Evolutionary conservation across 2,888 invertebrate species (phyloP), one percentile per base, ranked within the genome.

Genomic region (Steromphala cineraria): DNA sequence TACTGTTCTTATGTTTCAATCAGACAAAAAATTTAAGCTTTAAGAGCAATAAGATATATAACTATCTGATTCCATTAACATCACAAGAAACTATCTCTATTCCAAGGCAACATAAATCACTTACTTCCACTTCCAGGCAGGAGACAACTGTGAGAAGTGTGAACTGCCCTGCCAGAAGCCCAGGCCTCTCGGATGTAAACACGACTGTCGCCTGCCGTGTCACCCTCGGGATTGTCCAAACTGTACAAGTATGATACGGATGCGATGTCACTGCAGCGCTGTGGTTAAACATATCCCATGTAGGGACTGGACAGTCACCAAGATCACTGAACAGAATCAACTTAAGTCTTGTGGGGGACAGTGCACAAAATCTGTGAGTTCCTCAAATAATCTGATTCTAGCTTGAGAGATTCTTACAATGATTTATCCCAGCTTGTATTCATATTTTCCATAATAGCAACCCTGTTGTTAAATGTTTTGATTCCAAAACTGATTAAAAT

Each of bases 231-330:
- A 88, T 0, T 98, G 98, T 90, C 95, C 95, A 0, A 95, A 96
- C 0, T 98, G 98, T 92, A 95, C 81, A 17, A 90, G 90, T 85
- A 90, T 90, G 90, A 85, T 92, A 28, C 87, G 90, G 7, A 93
- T 92, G 91, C 94, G 95, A 53, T 98, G 98, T 88, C 97, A 98
- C 92, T 98, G 98, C 91, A 96, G 96, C 0, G 94, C 97, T 5
- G 96, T 96, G 79, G 96, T 96, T 85, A 94, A 96, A 3, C 96
- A 96, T 89, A 94, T 97, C 79, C 95, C 95, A 46, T 98, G 98
- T 91, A 81, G 87, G 53, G 96, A 96, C 87, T 95, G 96, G 92
- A 94, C 95, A 0, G 92, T 93, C 1, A 94, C 95, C 17, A 84
- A 85, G 17, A 87, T 90, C 53, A 84, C 85, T 19, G 93, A 94